A percentile compares a stretch with the other conserved stretches of the same genome.
These are phyloP conservation scores for Cheilosia impressa DNA, from an alignment of 2,888 invertebrate genomes.

Conservation along the genomic window DNA sequence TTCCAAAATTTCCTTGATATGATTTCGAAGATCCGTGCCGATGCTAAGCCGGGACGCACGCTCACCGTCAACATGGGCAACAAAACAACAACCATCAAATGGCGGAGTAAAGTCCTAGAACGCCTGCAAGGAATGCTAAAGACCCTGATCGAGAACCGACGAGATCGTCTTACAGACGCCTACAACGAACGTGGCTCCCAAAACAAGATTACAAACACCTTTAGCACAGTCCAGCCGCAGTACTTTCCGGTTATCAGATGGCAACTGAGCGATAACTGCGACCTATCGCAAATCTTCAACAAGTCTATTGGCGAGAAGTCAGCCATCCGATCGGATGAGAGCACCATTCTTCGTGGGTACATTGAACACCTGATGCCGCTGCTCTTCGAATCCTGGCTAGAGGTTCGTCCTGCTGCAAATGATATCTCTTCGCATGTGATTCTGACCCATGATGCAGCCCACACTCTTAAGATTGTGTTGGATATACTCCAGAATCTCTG, in stretches of 20 bases:
- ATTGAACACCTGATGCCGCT: conserved; percentile 89
- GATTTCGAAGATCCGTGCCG: conserved; percentile 89
- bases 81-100: conserved; percentile 90
- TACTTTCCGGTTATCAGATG: conserved; percentile 75
- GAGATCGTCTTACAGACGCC: conserved; percentile 44
- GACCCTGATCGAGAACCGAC: conserved; percentile 79
- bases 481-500: conserved; percentile 87
- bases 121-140: conserved; percentile 87
- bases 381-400: conserved; percentile 93
- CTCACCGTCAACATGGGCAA: conserved; percentile 89
- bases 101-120: conserved; percentile 90
- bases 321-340: conserved; percentile 80
- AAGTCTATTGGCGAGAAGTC: conserved; percentile 82
- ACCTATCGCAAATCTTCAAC: conserved; percentile 84
- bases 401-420: conserved; percentile 86
- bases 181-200: conserved; percentile 78
- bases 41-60: conserved; percentile 87
- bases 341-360: conserved; percentile 86
- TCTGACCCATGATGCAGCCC: conserved; percentile 87
- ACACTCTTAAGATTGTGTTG: conserved; percentile 87
- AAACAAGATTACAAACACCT: conserved; percentile 73
- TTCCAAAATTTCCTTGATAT: conserved; percentile 92
- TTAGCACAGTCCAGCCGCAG: conserved; percentile 74
- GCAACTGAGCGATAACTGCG: conserved; percentile 81
- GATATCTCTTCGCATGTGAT: conserved; percentile 77